Base-by-base conservation (phyloP, 2,113 vertebrate species). In the Syngnathoides biaculeatus region DNA sequence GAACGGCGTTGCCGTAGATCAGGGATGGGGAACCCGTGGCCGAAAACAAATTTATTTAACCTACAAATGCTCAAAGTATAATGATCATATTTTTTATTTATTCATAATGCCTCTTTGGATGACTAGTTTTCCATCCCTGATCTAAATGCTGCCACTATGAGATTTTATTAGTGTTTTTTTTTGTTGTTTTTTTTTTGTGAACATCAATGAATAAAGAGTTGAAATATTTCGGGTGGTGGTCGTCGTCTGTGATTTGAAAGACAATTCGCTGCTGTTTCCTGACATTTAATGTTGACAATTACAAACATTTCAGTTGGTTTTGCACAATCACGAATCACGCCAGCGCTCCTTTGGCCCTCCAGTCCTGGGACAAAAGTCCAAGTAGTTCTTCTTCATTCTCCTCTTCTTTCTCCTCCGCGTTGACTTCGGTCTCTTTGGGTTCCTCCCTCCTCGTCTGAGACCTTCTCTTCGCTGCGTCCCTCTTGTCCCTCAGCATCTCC, bases 271-370 rank as follows among this genome's bases (percentile, higher is more conserved):
- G 11, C 53, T 14, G 7, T 57, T 57, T 57, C 19, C 9, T 50
- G 26, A 13, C 14, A 8, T 38, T 38, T 64, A 47, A 52, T 50
- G 24, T 48, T 11, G 30, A 7, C 24, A 38, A 38, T 47, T 43
- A 67, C 10, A 69, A 58, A 69, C 15, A 26, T 9, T 35, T 53
- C 53, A 64, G 45, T 68, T 30, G 57, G 14, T 26, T 22, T 58
- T 38, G 9, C 66, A 53, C 17, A 5, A 6, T 24, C n/a, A n/a
- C n/a, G n/a, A n/a, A 39, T 88, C 91, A 98, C 24, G 94, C 87
- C 58, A 98, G 89, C 64, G 94, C 93, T 69, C 95, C 97, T 84
- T 99, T 99, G 48, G 96, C 97, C 68, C 97, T 88, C 97, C 97
- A 99, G 88, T 98, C 96, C 58, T 90, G 91, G 24, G 91, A 93